Evolutionary conservation across 23 tunicate species (phyloP).

Genomic region (Oikopleura dioica): DNA sequence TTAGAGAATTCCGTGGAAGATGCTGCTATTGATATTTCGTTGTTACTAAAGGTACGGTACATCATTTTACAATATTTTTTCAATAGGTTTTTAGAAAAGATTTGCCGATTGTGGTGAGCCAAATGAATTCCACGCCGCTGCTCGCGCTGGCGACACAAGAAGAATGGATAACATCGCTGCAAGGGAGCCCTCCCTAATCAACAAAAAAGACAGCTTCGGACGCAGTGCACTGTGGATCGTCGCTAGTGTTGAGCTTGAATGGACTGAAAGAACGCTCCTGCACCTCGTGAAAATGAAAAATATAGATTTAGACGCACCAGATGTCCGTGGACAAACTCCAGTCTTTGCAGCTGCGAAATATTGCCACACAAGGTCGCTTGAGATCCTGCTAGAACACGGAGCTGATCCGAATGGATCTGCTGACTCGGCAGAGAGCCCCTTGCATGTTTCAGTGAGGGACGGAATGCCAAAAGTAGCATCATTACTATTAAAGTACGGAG

Average conservation of each 20-base stretch:
- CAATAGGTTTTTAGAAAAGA: no score
- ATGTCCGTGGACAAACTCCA: slow-evolving; percentile 8
- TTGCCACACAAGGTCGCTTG: neutral
- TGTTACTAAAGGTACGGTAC: no score
- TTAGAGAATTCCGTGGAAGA: no score
- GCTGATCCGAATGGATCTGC: slow-evolving; percentile 6
- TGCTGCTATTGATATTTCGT: no score
- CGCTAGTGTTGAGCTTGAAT: neutral
- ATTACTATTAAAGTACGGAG: neutral
- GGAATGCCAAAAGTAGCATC: neutral
- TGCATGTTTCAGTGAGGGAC: neutral
- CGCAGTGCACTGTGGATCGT: neutral
- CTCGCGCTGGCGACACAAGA: neutral
- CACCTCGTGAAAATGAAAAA: neutral
- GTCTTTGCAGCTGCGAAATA: slow-evolving; percentile 3
- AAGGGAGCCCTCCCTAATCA: neutral
- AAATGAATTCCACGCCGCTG: neutral
- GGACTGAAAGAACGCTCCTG: neutral
- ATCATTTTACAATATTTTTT: no score
- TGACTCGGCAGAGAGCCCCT: neutral
- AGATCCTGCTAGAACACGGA: neutral
- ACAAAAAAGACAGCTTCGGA: neutral
- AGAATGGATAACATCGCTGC: neutral
- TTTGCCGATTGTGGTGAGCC: slow-evolving; percentile 1
- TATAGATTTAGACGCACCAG: neutral